Evolutionary conservation across 2,888 invertebrate genomes (phyloP).

Genomic region (Myathropa florea): DNA sequence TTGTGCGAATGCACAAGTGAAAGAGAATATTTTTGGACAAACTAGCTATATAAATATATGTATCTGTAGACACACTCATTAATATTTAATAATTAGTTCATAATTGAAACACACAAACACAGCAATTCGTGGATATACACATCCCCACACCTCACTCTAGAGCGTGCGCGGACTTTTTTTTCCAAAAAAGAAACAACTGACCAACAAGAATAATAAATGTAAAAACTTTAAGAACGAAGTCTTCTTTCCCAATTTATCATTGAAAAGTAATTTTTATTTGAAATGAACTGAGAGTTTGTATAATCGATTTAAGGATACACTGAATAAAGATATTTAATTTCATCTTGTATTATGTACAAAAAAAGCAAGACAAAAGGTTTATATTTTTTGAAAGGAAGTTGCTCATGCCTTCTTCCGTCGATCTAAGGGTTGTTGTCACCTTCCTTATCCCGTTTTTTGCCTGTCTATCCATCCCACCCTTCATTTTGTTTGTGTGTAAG

Average conservation of each 20-base stretch:
- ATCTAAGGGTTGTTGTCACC: too few relatives aligned
- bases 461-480: too few relatives aligned
- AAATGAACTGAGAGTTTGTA: constrained; percentile 31
- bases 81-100: constrained; percentile 56
- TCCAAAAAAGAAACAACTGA: too few relatives aligned
- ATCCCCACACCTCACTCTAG: background rate
- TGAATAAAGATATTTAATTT: constrained; percentile 58
- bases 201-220: constrained; percentile 38
- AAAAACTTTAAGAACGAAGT: constrained; percentile 23
- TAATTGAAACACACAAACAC: constrained; percentile 26
- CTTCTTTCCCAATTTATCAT: constrained; percentile 10
- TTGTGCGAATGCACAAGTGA: background rate
- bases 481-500: constrained; percentile 34
- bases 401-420: too few relatives aligned
- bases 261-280: background rate
- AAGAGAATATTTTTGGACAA: constrained; percentile 48
- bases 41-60: constrained; percentile 49
- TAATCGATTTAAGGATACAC: constrained; percentile 47
- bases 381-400: constrained; percentile 17
- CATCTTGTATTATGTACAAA: constrained; percentile 69
- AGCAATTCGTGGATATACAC: background rate
- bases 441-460: too few relatives aligned
- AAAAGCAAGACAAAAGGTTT: constrained; percentile 17
- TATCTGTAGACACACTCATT: constrained; percentile 39
- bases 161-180: background rate